Evolutionary conservation across 37 sponge, comb jelly and placozoan genomes (phyloP), one percentile per base, ranked within the genome.

Genomic region (Chondrosia reniformis): DNA sequence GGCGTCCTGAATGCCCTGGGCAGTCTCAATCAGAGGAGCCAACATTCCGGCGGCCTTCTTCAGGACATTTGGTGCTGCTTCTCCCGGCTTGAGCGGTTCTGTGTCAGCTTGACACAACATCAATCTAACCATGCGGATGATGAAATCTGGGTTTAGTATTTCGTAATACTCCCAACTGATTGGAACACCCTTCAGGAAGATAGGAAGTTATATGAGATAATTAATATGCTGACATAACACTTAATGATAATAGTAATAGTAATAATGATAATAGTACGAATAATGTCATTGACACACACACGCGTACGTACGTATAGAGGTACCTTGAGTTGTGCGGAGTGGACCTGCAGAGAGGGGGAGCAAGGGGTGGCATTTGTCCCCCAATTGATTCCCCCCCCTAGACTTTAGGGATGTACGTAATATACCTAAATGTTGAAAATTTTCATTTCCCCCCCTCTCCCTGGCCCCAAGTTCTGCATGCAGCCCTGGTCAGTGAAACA

Each of bases 71-170:
- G 80, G 66, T 6, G 42, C n/a, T 13, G 4, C n/a, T 22, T 64
- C 69, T 42, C 76, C 73, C 55, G 67, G 33, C 52, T 73, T 73
- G 25, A 73, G 25, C n/a, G 80, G 69, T 85, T 93, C 87, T 42
- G 59, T 84, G 28, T 89, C 85, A 25, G 92, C 89, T 72, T 89
- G 85, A 4, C 55, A 49, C 67, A 97, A 46, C 63, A 93, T 77
- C 15, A 76, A 43, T 10, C 75, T 44, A 44, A 81, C 83, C 33
- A 94, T 56, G 56, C 80, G 77, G 38, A 88, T 57, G n/a, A 95
- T 46, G 49, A 92, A 89, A 52, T 85, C 86, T 8, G 95, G 99
- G 59, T 95, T 88, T 28, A 87, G 34, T 24, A 83, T 72, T 3
- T 81, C 30, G 77, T 88, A 95, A 85, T 89, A 95, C 56, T 83